Conservation (phyloP, 2,797 vertebrate species). For the Discoglossus pictus region DNA sequence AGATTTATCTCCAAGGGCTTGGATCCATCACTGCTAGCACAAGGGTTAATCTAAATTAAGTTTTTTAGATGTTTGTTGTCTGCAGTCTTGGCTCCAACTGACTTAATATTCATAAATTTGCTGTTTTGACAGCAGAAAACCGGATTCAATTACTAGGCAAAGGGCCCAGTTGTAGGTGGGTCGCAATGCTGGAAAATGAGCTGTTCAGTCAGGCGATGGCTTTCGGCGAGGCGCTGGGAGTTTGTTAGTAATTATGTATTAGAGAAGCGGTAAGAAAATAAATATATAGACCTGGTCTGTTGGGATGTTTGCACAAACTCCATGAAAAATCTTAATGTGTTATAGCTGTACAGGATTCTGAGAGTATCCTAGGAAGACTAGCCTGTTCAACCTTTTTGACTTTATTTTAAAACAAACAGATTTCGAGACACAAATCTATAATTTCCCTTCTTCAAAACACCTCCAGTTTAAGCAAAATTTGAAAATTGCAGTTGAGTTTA, state of each 20-base stretch:
- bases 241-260: constrained; percentile 62
- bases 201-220: constrained; percentile 55
- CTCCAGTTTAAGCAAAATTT: too few species aligned
- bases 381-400: too few species aligned
- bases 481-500: too few species aligned
- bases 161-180: constrained; percentile 54
- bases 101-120: constrained; percentile 68
- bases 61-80: not conserved
- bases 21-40: not conserved
- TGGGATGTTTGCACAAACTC: too few species aligned
- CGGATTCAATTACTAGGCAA: constrained; percentile 64
- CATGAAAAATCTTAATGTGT: too few species aligned
- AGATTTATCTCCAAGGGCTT: too few species aligned
- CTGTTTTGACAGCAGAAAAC: constrained; percentile 67
- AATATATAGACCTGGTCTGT: not conserved
- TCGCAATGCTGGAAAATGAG: constrained; percentile 59
- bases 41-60: constrained; percentile 3
- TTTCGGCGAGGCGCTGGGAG: constrained; percentile 50
- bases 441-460: too few species aligned
- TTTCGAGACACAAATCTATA: too few species aligned
- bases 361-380: too few species aligned
- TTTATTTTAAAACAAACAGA: too few species aligned
- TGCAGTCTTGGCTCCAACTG: constrained; percentile 55
- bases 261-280: constrained; percentile 8
- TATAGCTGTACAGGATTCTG: too few species aligned